Evolutionary conservation across 2,113 vertebrate species (phyloP).

Genomic region (Triplophysa rosa): DNA sequence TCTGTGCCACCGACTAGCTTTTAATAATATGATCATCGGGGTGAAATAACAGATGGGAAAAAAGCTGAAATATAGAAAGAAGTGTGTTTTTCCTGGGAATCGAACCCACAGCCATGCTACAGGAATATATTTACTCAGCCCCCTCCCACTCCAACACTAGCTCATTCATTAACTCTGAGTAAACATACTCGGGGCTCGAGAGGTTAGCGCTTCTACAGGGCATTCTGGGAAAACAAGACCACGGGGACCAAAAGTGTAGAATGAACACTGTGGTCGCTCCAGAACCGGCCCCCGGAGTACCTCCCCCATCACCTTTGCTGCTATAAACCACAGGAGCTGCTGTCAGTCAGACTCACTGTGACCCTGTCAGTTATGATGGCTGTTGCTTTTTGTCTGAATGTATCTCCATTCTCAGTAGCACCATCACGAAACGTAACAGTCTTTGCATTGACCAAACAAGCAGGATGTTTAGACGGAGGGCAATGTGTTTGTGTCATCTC

Average conservation of each 20-base stretch:
- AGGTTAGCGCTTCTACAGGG: slow-evolving; percentile 42
- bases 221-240: slow-evolving; percentile 47
- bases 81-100: not conserved
- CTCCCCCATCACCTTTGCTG: slow-evolving; percentile 43
- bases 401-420: not conserved
- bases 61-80: not conserved
- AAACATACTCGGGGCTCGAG: slow-evolving; percentile 63
- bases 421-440: too few species aligned
- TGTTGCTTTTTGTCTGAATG: slow-evolving; percentile 4
- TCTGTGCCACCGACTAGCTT: slow-evolving; percentile 1
- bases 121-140: slow-evolving; percentile 14
- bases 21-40: slow-evolving; percentile 2
- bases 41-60: slow-evolving; percentile 3
- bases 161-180: slow-evolving; percentile 78
- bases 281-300: slow-evolving; percentile 49
- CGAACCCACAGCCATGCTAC: too few species aligned
- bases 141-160: slow-evolving; percentile 67
- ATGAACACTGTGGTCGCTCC: slow-evolving; percentile 18
- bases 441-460: too few species aligned
- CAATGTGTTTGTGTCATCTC: too few species aligned
- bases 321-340: slow-evolving; percentile 57
- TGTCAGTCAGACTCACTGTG: slow-evolving; percentile 62
- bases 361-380: slow-evolving; percentile 35
- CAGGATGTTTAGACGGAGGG: too few species aligned
- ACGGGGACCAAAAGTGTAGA: slow-evolving; percentile 47